Evolutionary conservation across 2,888 invertebrate genomes (phyloP).

Genomic region (Drosophila anomelani): DNA sequence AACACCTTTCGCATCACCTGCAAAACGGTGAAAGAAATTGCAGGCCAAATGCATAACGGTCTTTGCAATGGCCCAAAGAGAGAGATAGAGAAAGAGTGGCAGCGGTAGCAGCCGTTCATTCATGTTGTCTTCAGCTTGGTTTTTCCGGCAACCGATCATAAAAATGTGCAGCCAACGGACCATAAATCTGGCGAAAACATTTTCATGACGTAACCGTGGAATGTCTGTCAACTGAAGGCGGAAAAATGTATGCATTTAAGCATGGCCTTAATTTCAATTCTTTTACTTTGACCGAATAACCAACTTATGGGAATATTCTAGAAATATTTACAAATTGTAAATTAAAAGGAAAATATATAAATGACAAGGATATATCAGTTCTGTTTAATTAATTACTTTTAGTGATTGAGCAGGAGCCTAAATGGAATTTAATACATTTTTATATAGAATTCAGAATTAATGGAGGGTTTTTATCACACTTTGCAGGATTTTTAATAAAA

Average conservation of each 20-base stretch:
- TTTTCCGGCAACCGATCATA: constrained; percentile 62
- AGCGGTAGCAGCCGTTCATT: constrained; percentile 34
- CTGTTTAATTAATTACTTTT: too few relatives aligned
- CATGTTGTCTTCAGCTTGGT: constrained; percentile 45
- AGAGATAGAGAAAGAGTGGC: constrained; percentile 21
- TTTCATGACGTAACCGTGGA: constrained; percentile 52
- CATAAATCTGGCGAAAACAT: constrained; percentile 56
- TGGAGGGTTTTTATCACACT: too few relatives aligned
- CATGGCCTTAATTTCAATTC: constrained; percentile 18
- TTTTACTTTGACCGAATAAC: constrained; percentile 7
- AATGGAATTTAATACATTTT: too few relatives aligned
- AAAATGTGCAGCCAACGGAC: constrained; percentile 57
- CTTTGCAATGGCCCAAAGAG: constrained; percentile 52
- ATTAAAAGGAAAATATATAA: too few relatives aligned
- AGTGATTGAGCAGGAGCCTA: too few relatives aligned
- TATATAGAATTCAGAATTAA: too few relatives aligned
- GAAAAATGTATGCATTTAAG: constrained; percentile 28
- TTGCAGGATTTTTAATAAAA: too few relatives aligned
- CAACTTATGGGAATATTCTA: neutral
- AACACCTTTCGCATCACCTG: constrained; percentile 13
- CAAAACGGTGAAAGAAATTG: constrained; percentile 55
- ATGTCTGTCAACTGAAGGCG: constrained; percentile 43
- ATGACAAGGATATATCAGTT: too few relatives aligned
- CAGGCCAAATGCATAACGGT: constrained; percentile 76
- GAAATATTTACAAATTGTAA: neutral